phyloP scores from a whole-genome alignment of 2,888 invertebrate genomes.

The Phoronis australis region DNA sequence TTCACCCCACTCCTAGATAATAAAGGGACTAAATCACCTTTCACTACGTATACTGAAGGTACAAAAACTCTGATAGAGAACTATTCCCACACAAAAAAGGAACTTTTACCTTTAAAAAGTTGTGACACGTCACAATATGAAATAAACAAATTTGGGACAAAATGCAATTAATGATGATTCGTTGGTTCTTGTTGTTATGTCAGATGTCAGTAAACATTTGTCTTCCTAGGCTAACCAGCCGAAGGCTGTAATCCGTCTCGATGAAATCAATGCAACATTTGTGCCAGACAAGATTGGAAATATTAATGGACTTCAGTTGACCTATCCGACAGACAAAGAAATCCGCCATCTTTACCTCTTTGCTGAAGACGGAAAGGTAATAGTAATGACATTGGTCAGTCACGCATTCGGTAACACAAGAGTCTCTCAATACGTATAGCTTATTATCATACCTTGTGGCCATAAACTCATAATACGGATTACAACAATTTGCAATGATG shows the following conservation, averaged over 20 bases:
- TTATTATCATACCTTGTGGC: neutral
- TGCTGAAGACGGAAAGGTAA: conserved; percentile 72
- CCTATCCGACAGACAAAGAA: conserved; percentile 77
- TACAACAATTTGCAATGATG: too few relatives aligned
- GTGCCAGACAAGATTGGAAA: conserved; percentile 76
- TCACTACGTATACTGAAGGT: too few relatives aligned
- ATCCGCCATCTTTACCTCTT: conserved; percentile 84
- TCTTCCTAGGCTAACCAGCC: conserved; percentile 62
- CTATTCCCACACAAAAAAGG: too few relatives aligned
- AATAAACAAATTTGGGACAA: neutral
- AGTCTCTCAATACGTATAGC: neutral
- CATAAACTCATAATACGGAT: neutral
- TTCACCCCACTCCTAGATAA: too few relatives aligned
- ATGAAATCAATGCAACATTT: conserved; percentile 78
- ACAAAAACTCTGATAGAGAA: too few relatives aligned
- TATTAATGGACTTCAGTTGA: conserved; percentile 76
- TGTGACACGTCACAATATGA: too few relatives aligned
- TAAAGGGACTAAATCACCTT: too few relatives aligned
- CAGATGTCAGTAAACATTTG: too few relatives aligned
- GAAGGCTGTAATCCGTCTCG: conserved; percentile 73
- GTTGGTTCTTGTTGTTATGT: too few relatives aligned
- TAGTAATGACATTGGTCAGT: neutral
- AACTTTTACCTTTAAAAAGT: too few relatives aligned
- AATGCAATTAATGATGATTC: neutral
- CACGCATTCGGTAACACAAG: too few relatives aligned